Conservation (phyloP, 2,797 vertebrate species). For the Podargus strigoides region DNA sequence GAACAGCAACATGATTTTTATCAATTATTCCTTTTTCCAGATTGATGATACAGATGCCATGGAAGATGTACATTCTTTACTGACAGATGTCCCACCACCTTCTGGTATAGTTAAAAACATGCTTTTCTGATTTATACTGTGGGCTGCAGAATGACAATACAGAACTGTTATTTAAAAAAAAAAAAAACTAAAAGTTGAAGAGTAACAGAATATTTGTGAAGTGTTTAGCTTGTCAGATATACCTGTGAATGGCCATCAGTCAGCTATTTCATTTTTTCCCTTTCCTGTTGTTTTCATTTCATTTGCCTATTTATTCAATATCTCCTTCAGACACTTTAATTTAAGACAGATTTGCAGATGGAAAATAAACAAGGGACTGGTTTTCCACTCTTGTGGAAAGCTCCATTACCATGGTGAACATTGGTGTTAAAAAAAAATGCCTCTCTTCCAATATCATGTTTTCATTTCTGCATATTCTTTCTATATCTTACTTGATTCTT, state of each 20-base stretch:
- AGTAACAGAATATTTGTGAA: background rate
- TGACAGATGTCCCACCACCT: slow-evolving; percentile 88
- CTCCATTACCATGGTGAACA: background rate
- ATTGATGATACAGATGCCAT: slow-evolving; percentile 97
- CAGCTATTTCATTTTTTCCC: background rate
- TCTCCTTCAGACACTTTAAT: background rate
- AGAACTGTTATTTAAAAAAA: background rate
- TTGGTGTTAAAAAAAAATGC: background rate
- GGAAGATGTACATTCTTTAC: slow-evolving; percentile 94
- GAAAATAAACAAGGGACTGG: background rate
- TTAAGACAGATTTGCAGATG: background rate
- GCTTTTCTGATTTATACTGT: background rate
- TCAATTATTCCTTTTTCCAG: slow-evolving; percentile 66
- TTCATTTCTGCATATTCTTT: background rate
- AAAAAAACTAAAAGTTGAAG: background rate
- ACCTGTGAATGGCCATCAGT: background rate
- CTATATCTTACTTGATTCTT: background rate
- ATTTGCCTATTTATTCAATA: background rate
- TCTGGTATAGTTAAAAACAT: slow-evolving; percentile 73
- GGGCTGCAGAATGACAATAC: background rate
- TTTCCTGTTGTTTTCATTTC: background rate
- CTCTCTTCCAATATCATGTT: background rate
- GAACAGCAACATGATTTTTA: background rate
- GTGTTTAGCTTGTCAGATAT: background rate
- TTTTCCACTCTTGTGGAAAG: background rate